A percentile compares a stretch with the other conserved stretches of the same genome.
phyloP scores from a whole-genome alignment of 1,140 invertebrate species.

The Eueides isabella region DNA sequence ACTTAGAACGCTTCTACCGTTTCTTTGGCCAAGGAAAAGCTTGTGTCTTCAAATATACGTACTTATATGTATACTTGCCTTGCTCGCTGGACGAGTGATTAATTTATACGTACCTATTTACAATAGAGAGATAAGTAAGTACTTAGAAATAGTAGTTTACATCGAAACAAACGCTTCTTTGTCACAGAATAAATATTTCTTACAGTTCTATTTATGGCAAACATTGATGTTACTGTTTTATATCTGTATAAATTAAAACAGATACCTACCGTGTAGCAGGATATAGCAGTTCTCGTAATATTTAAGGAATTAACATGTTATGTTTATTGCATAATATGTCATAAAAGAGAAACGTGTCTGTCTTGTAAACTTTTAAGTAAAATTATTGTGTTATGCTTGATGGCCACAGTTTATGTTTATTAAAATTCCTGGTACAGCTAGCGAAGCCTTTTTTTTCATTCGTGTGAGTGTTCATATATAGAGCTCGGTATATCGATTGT shows the following conservation, averaged over 20 bases:
- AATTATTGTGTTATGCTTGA: background rate
- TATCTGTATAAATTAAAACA: background rate
- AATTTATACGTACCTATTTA: constrained; percentile 97
- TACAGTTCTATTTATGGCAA: background rate
- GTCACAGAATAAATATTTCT: background rate
- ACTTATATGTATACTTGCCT: constrained; percentile 90
- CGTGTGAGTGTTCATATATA: too few species aligned
- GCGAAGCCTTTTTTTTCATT: too few species aligned
- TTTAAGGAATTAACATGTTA: too few species aligned
- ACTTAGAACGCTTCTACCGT: constrained; percentile 90
- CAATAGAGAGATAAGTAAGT: constrained; percentile 91
- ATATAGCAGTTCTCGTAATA: too few species aligned
- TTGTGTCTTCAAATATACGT: constrained; percentile 91
- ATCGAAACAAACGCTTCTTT: background rate
- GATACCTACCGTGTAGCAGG: background rate
- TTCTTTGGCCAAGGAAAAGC: constrained; percentile 96
- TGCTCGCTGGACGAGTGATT: constrained; percentile 91
- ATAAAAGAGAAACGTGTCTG: background rate
- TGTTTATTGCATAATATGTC: too few species aligned
- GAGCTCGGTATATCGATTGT: too few species aligned
- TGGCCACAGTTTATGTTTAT: too few species aligned
- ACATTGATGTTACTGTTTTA: background rate
- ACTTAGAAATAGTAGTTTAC: background rate
- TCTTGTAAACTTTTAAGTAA: background rate
- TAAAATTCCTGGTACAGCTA: too few species aligned